Evolutionary conservation across 64 coral and sea anemone genomes (phyloP).

Genomic region (Stylophora pistillata): DNA sequence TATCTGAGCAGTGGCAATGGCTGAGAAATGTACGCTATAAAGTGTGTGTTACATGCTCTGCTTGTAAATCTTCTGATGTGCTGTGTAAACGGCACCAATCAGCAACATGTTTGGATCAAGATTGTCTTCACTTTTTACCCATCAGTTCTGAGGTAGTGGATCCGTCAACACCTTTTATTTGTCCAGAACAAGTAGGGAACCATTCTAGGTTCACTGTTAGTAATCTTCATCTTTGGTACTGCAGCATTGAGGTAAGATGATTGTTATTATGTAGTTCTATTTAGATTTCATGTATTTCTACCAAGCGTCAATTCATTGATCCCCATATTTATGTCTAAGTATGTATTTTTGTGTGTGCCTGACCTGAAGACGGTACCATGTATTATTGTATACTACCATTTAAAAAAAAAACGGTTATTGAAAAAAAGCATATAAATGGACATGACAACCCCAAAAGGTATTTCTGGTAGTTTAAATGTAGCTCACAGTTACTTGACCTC

Average conservation of each 20-base stretch:
- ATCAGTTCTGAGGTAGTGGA: conserved; percentile 17
- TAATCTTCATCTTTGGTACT: conserved; percentile 2
- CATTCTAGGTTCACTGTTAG: conserved; percentile 16
- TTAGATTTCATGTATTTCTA: no score
- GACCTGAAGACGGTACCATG: no score
- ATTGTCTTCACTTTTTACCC: conserved; percentile 47
- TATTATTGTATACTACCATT: no score
- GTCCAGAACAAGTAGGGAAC: conserved; percentile 18
- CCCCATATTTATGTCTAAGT: no score
- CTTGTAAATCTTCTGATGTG: not conserved
- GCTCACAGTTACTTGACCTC: no score
- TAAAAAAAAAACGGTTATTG: no score
- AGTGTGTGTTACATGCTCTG: conserved; percentile 49
- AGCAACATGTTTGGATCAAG: conserved; percentile 38
- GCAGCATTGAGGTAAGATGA: not conserved
- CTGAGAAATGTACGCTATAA: conserved; percentile 53
- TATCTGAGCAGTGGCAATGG: conserved; percentile 59
- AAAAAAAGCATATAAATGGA: no score
- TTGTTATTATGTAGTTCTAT: no score
- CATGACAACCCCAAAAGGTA: no score
- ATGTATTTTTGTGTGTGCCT: no score
- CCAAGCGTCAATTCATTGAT: no score
- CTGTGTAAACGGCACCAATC: conserved; percentile 37
- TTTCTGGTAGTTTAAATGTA: no score
- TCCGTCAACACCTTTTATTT: conserved; percentile 9